phyloP scores from a whole-genome alignment of 2,888 invertebrate species.

The Hanleya hanleyi region DNA sequence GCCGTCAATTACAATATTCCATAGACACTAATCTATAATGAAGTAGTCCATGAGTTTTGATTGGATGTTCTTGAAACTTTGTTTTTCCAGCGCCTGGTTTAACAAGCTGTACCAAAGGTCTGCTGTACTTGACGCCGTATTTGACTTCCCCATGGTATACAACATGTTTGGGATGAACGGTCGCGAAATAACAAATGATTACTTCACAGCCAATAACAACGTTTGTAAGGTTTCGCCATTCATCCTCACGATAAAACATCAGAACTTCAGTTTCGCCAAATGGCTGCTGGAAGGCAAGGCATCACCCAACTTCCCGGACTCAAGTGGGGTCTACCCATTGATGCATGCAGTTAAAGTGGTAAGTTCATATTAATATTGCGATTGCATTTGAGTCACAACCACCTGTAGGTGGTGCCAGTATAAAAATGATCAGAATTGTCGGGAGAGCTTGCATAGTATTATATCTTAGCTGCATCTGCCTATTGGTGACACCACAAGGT shows the following conservation, averaged over 20 bases:
- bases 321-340: slow-evolving; percentile 58
- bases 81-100: slow-evolving; percentile 21
- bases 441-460: no score
- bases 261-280: slow-evolving; percentile 23
- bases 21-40: no score
- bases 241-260: slow-evolving; percentile 21
- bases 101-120: slow-evolving; percentile 18
- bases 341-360: slow-evolving; percentile 70
- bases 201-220: no score
- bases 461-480: no score
- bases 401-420: no score
- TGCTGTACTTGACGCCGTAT: slow-evolving; percentile 17
- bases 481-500: no score
- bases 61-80: neutral
- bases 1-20: no score
- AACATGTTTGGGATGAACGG: slow-evolving; percentile 12
- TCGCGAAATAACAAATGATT: neutral
- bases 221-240: no score
- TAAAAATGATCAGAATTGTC: no score
- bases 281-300: slow-evolving; percentile 59
- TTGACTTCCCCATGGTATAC: slow-evolving; percentile 27
- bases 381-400: no score
- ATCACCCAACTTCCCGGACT: slow-evolving; percentile 63
- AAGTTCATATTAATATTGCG: slow-evolving; percentile 17
- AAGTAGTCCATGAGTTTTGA: no score